phyloP scores from a whole-genome alignment of 2,113 vertebrate genomes.

The Petrocephalus microphthalmus region DNA sequence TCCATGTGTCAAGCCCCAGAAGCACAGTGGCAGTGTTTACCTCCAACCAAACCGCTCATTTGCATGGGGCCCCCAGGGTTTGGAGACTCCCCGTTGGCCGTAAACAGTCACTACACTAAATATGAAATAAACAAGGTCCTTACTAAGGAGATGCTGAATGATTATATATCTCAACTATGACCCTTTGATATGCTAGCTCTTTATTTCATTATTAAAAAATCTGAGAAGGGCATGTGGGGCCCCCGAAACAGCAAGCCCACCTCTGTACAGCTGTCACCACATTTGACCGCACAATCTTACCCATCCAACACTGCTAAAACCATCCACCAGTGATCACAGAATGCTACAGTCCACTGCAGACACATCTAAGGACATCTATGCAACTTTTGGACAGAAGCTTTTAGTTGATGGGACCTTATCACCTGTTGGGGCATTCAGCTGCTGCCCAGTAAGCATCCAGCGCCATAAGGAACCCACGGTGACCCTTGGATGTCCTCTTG shows the following conservation, averaged over 20 bases:
- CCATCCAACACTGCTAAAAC: not conserved
- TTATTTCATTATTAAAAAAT: not conserved
- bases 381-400: not conserved
- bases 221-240: not conserved
- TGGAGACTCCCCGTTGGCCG: not conserved
- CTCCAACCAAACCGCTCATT: not conserved
- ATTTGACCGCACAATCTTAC: not conserved
- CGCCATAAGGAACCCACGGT: not conserved
- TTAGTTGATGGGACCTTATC: no score
- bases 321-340: not conserved
- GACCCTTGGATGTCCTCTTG: not conserved
- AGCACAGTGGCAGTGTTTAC: not conserved
- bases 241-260: not conserved
- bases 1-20: not conserved
- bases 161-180: not conserved
- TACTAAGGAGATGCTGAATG: not conserved
- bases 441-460: not conserved
- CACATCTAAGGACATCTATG: not conserved
- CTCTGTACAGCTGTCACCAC: not conserved
- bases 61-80: not conserved
- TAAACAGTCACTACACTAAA: not conserved
- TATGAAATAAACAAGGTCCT: not conserved
- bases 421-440: no score
- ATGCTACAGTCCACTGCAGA: not conserved
- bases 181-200: not conserved